Evolutionary conservation across 2,888 invertebrate genomes (phyloP), one percentile per base, ranked within the genome.

Genomic region (Brenthis hecate): DNA sequence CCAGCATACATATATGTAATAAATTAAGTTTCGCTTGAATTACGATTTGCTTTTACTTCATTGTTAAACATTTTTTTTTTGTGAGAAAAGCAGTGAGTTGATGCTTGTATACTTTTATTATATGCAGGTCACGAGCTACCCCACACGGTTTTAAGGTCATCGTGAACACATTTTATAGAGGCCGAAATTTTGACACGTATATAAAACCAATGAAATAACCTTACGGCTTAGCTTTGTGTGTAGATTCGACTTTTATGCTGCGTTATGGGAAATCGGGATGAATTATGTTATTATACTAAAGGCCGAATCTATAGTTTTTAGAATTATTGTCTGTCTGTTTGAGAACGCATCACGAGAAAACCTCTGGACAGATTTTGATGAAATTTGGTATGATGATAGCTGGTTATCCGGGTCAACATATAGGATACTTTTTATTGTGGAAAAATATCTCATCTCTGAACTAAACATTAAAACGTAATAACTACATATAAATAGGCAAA

Each of bases 151-250:
- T 32, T 61, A 61, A 61, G 61, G 58, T 48, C 58, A 48, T 19
- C 50, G 53, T 51, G 32, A 51, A 62, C 50, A 62, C 14, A 51
- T 36, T 62, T 53, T 51, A 36, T 62, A 53, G 51, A 62, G 61
- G 61, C 13, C 51, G 51, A 19, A 19, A 53, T 53, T 53, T 53
- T 62, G 61, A 62, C 61, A 62, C 51, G 51, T 60, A 60, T 48
- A 13, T 60, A 60, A 60, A 60, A 60, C 48, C 58, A 60, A 28
- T 36, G 36, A 36, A 62, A 62, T 53, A 53, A 53, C 61, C 61
- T 62, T 36, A 62, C 16, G 13, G 13, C 61, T 28, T 11, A 11
- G 14, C 32, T 53, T 61, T 32, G 28, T 50, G 51, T 19, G 16
- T 47, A 13, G 13, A 13, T 56, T n/a, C 14, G 58, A 16, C n/a